phyloP scores from a whole-genome alignment of 2,797 vertebrate species.

The Chelonia mydas region DNA sequence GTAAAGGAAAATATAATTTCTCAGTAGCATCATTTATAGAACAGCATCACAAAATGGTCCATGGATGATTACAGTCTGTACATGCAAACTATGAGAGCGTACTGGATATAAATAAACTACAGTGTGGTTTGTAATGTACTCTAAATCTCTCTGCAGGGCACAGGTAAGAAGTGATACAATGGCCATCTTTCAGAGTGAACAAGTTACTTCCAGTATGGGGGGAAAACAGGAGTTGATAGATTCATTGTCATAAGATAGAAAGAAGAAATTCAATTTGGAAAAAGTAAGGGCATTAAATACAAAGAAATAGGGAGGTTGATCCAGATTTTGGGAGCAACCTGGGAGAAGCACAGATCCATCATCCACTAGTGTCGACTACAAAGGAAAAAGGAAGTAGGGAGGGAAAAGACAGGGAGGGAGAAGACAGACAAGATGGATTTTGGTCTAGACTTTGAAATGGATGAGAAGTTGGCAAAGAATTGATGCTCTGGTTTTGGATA shows the following conservation, averaged over 20 bases:
- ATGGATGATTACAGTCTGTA: background rate
- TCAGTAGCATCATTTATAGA: background rate
- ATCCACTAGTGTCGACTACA: background rate
- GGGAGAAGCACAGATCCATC: background rate
- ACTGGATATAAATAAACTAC: background rate
- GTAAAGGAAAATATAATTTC: background rate
- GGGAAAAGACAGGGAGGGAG: background rate
- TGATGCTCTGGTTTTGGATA: fast-evolving
- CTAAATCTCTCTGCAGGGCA: background rate
- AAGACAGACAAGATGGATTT: background rate
- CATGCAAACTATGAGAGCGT: background rate
- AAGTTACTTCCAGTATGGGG: background rate
- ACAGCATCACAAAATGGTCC: background rate
- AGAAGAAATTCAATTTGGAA: background rate
- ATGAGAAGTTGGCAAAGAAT: background rate
- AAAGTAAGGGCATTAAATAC: background rate
- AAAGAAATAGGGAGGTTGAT: background rate
- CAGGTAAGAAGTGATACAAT: background rate
- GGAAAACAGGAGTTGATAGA: background rate
- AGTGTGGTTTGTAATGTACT: background rate
- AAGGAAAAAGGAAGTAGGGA: background rate
- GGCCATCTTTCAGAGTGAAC: background rate
- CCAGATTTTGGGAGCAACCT: background rate
- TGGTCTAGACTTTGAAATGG: background rate
- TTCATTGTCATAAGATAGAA: background rate